Evolutionary conservation across 2,113 vertebrate genomes (phyloP).

Genomic region (Phylloscopus whistleri): DNA sequence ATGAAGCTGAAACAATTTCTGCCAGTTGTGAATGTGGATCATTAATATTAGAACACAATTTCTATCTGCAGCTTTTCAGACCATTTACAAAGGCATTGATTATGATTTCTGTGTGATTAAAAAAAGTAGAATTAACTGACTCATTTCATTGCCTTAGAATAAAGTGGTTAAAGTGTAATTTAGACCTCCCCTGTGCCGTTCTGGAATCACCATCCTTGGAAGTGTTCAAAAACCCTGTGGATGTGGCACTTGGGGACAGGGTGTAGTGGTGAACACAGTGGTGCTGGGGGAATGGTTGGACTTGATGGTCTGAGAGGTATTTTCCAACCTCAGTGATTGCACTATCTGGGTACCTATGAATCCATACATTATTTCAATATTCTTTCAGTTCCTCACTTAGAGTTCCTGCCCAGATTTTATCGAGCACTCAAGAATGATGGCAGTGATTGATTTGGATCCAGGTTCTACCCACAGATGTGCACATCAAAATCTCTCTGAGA

Average conservation of each 20-base stretch:
- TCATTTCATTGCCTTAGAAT: neutral
- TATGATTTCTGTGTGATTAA: neutral
- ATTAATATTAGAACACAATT: neutral
- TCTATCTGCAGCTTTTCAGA: neutral
- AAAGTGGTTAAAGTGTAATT: neutral
- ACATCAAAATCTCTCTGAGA: neutral
- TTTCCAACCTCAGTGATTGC: neutral
- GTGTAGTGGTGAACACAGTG: neutral
- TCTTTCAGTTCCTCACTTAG: neutral
- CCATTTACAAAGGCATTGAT: neutral
- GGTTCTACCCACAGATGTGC: neutral
- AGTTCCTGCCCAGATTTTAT: neutral
- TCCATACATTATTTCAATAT: neutral
- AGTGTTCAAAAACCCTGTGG: accelerated
- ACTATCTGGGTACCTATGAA: neutral
- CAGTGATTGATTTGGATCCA: neutral
- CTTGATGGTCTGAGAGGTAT: accelerated
- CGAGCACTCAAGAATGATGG: neutral
- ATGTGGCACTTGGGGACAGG: neutral
- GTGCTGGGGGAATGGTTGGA: neutral
- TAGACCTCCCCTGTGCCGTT: accelerated
- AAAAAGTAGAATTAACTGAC: neutral
- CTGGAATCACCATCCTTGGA: neutral
- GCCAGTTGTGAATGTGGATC: neutral
- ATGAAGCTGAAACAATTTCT: neutral